A percentile compares a stretch with the other conserved stretches of the same genome.
These are phyloP conservation scores for Drosophila greeni DNA, from an alignment of 2,888 invertebrate species.

Conservation along the genomic window DNA sequence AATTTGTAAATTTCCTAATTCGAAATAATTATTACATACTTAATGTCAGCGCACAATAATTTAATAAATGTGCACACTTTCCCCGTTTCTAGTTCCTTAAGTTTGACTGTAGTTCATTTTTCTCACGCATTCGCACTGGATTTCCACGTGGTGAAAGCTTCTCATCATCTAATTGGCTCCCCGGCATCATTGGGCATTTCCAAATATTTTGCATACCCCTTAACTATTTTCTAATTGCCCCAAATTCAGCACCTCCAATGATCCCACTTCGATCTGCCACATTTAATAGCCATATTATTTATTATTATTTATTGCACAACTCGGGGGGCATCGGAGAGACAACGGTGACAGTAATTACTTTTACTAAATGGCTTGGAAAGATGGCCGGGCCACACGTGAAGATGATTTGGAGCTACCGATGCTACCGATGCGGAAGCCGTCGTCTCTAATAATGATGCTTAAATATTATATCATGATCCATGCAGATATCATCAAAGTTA, in stretches of 20 bases:
- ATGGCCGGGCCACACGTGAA: conserved; percentile 46
- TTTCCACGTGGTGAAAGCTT: conserved; percentile 58
- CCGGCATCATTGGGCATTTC: conserved; percentile 8
- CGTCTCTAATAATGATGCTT: conserved; percentile 37
- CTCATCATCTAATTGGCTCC: conserved; percentile 34
- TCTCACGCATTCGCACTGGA: conserved; percentile 53
- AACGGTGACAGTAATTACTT: conserved; percentile 59
- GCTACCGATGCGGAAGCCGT: conserved; percentile 40
- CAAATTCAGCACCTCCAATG: conserved; percentile 38
- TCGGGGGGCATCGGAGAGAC: conserved; percentile 27
- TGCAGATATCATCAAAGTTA: conserved; percentile 42
- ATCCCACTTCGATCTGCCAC: conserved; percentile 16
- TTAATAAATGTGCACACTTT: neutral
- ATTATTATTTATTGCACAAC: conserved; percentile 62
- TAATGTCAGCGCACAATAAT: too few relatives aligned
- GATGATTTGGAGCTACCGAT: conserved; percentile 45
- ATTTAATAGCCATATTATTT: conserved; percentile 14
- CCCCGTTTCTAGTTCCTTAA: neutral
- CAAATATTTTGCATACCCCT: conserved; percentile 42
- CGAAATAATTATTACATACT: neutral
- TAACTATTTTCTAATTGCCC: conserved; percentile 52
- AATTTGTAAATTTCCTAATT: neutral
- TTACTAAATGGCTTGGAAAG: conserved; percentile 53
- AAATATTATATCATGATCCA: conserved; percentile 42
- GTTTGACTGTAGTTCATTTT: conserved; percentile 27